phyloP scores from a whole-genome alignment of 2,888 invertebrate genomes.

The Lochmaea crataegi region DNA sequence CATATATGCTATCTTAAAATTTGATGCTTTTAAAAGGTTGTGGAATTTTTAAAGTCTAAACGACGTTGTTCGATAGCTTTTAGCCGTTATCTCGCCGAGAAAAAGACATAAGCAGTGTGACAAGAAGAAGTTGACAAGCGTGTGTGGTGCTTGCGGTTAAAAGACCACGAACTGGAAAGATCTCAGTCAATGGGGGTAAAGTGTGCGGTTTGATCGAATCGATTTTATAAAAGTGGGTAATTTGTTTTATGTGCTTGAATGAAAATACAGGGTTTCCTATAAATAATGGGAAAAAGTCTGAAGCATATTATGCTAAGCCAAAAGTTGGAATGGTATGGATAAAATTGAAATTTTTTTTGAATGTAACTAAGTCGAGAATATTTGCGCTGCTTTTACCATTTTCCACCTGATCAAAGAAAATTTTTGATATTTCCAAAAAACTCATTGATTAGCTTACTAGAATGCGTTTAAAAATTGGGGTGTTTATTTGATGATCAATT shows the following conservation, averaged over 20 bases:
- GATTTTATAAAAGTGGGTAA: not conserved
- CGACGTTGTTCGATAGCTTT: constrained; percentile 49
- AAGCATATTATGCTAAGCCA: no score
- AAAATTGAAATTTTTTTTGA: no score
- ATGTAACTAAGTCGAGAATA: no score
- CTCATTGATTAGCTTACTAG: no score
- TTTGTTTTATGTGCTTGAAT: not conserved
- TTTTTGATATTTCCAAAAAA: no score
- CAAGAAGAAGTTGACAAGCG: constrained; percentile 56
- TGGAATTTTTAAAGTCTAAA: constrained; percentile 40
- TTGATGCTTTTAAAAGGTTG: constrained; percentile 44
- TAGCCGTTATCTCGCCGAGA: constrained; percentile 50
- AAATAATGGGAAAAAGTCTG: no score
- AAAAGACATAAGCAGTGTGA: constrained; percentile 50
- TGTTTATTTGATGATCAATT: not conserved
- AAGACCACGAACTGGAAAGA: constrained; percentile 7
- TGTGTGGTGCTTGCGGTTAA: constrained; percentile 40
- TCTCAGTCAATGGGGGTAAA: not conserved
- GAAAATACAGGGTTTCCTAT: not conserved
- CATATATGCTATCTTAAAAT: constrained; percentile 42
- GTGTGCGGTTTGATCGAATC: not conserved
- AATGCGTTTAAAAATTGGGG: no score
- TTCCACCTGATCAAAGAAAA: no score
- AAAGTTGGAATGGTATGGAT: no score
- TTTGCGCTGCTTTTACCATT: no score